Conservation (phyloP, 2,888 invertebrate species). For the Drosophila aldrichi region DNA sequence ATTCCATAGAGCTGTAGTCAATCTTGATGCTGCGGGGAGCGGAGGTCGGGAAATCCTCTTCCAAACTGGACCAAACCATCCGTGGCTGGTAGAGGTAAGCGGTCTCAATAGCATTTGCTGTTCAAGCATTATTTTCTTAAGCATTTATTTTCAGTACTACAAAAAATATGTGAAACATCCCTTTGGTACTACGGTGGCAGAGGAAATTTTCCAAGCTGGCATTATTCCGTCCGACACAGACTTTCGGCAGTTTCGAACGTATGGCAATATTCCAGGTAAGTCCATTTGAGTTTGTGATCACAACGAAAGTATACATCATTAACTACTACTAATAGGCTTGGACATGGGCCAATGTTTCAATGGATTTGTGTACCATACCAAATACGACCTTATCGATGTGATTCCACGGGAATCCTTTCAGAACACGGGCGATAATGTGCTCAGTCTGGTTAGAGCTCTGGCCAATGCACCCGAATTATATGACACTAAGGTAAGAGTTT, state of each 20-base stretch:
- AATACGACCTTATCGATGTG: constrained; percentile 88
- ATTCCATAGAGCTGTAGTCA: constrained; percentile 89
- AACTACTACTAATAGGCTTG: constrained; percentile 86
- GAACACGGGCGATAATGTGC: constrained; percentile 89
- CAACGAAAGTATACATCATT: not conserved
- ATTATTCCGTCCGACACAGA: constrained; percentile 89
- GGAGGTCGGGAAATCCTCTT: constrained; percentile 96
- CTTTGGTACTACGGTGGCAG: constrained; percentile 86
- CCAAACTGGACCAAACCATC: constrained; percentile 91
- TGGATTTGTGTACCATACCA: constrained; percentile 92
- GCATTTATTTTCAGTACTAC: constrained; percentile 83
- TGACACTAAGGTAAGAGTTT: constrained; percentile 62
- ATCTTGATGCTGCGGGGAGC: constrained; percentile 96
- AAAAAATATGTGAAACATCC: constrained; percentile 86
- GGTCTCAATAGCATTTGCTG: too few relatives aligned
- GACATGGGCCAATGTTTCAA: constrained; percentile 91
- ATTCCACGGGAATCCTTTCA: constrained; percentile 90
- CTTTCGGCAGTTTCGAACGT: constrained; percentile 87
- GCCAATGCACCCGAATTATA: constrained; percentile 84
- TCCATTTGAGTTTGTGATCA: constrained; percentile 47
- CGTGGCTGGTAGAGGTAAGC: constrained; percentile 87
- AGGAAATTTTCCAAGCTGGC: constrained; percentile 89
- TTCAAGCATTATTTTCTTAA: too few relatives aligned
- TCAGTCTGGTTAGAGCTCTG: constrained; percentile 86
- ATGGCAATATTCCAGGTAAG: constrained; percentile 31